Base-by-base conservation (phyloP, 1,140 invertebrate genomes). In the Pseudomyrmex sp. region DNA sequence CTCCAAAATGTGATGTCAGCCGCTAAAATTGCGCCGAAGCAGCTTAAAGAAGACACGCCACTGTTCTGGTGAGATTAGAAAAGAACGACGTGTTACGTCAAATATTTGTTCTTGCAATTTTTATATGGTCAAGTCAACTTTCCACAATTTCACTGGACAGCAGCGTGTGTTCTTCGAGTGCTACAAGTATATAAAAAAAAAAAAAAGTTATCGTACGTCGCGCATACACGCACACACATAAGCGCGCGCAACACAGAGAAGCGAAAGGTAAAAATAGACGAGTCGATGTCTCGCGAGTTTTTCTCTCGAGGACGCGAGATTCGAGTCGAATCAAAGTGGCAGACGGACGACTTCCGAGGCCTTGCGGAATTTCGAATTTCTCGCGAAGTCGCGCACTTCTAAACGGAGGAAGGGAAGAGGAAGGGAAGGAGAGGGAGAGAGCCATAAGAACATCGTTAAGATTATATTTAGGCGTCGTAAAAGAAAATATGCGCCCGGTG, bases 391-490 rank as follows among this genome's bases (percentile, higher is more conserved):
- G 48, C 48, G 74, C 23, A 44, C 59, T 72, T 89, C 88, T 86
- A 92, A 35, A 5, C 26, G 26, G 26, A 3, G 26, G 18, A 18
- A 35, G 4, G 4, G 35, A 35, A 2, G 35, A 0, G 5, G n/a
- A n/a, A 0, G 35, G 35, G 5, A 5, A 7, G 35, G 35, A 0
- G 35, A 35, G 0, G 5, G 35, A 35, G 35, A 35, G 35, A 88
- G 86, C 91, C 89, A 92, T 93, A 92, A 92, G 92, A 91, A 90
- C 93, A 92, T 93, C 93, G 92, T 93, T 93, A 93, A 93, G 91
- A 94, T 94, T 94, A 94, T 94, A 94, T 94, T 94, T 94, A 94
- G 93, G 92, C 92, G 88, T 93, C 93, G 92, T 93, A 93, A 93
- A 94, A 93, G 93, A 93, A 94, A 93, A 94, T 94, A 94, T 94